phyloP scores from a whole-genome alignment of 2,888 invertebrate species.

The Atethmia centrago region DNA sequence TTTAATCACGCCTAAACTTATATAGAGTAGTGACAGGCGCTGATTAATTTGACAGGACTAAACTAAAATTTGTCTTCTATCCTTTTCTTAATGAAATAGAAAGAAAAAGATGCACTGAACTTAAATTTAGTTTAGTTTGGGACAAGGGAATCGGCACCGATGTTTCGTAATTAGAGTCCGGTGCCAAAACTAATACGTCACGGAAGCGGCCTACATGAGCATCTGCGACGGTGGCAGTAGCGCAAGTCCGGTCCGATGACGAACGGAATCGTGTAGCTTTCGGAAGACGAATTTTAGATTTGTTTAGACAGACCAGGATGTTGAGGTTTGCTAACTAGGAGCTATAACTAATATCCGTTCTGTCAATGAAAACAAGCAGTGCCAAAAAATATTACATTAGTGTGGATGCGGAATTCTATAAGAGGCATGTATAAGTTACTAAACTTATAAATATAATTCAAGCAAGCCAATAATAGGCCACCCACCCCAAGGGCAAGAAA shows the following conservation, averaged over 20 bases:
- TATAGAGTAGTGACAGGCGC: too few species aligned
- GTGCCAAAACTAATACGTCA: slow-evolving; percentile 80
- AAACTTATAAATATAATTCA: slow-evolving; percentile 11
- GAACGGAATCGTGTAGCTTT: slow-evolving; percentile 54
- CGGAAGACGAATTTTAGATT: slow-evolving; percentile 48
- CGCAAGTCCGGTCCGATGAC: slow-evolving; percentile 50
- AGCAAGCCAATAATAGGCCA: slow-evolving; percentile 10
- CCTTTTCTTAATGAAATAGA: too few species aligned
- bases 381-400: slow-evolving; percentile 7
- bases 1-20: too few species aligned
- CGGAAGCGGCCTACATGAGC: slow-evolving; percentile 62
- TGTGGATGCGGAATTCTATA: too few species aligned
- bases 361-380: slow-evolving; percentile 4
- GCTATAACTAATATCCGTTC: slow-evolving; percentile 25
- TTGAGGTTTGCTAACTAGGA: slow-evolving; percentile 16
- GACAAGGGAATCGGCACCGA: too few species aligned
- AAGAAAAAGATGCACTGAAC: too few species aligned
- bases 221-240: slow-evolving; percentile 63
- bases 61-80: too few species aligned
- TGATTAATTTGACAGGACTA: too few species aligned
- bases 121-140: too few species aligned
- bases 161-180: slow-evolving; percentile 72
- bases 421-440: neutral
- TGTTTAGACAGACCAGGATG: slow-evolving; percentile 54
- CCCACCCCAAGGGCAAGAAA: slow-evolving; percentile 2